Evolutionary conservation across 1,140 invertebrate genomes (phyloP), one percentile per base, ranked within the genome.

Genomic region (Bombus confusus): DNA sequence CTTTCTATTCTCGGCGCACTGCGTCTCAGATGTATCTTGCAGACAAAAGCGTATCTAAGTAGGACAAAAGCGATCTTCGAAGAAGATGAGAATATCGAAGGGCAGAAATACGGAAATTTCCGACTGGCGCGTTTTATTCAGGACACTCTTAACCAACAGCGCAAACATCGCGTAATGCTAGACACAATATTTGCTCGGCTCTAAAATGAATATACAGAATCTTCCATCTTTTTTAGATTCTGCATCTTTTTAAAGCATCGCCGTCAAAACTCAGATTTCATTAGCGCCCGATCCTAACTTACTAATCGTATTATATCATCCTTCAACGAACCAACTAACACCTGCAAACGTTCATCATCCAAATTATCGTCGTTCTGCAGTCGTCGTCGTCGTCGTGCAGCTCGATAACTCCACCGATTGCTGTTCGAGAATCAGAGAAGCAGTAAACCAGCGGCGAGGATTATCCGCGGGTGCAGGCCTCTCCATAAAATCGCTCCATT

Each of bases 401-500:
- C 80, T 13, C 41, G 52, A 73, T 25, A n/a, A 57, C 37, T 13
- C 0, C 28, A 15, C 9, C 10, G 12, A 31, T 18, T 2, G 28
- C 5, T 12, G 28, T 25, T 3, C 3, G 47, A 73, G 80, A 18
- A n/a, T 13, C 71, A n/a, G 9, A 25, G 28, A 1, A 22, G 39
- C 72, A 66, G 31, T 43, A 43, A 84, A 59, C 39, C 66, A 47
- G 34, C n/a, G 18, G 12, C 47, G 22, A 28, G 62, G 43, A 83
- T 83, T 76, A 66, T 78, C 18, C 41, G 22, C 37, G 62, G 64
- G 39, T 52, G n/a, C 74, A 62, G 43, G 22, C 10, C 59, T 31
- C 52, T 25, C 80, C 79, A 77, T 71, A 77, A 85, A 87, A 80
- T 79, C 85, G 87, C 57, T 83, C 88, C 68, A 81, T 87, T 89